Base-by-base conservation (phyloP, 2,888 invertebrate species). In the Ennomos quercinarius region DNA sequence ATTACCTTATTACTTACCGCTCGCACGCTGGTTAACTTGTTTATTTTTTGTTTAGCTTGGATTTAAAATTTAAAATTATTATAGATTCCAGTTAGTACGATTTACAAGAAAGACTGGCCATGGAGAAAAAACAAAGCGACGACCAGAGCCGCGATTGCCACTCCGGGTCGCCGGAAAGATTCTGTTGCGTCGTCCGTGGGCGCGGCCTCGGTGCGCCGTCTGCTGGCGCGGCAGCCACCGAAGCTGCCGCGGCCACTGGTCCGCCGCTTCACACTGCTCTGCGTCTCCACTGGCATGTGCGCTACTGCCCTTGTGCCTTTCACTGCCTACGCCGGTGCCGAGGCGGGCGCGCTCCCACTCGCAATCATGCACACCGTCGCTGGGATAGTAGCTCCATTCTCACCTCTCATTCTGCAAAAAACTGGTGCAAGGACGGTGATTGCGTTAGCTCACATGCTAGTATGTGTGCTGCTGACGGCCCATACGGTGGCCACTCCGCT, bases 171-270 rank as follows among this genome's bases (percentile, higher is more conserved):
- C 4, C 91, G 95, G 2, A 91, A 95, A 11, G 96, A 96, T 73
- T 96, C 96, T 0, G 93, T 95, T 53, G 94, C 95, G 34, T 96
- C 96, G 48, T 96, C 96, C 0, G 95, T 96, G 36, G 96, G 96
- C 1, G 96, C 96, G 0, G 95, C 95, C 0, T 97, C 97, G 0
- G 96, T 97, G 9, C 93, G 96, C 4, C 93, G 96, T 0, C 90
- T 97, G 10, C 94, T 97, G 52, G 95, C 95, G 0, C 71, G 89
- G 39, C 90, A 84, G 37, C 91, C 92, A 0, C 75, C 89, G 79
- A 76, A 93, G 86, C 65, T 94, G 81, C 93, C 94, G 78, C 74
- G 91, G 80, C 74, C 93, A 67, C 63, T 93, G 72, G 83, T 93
- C 80, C 73, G 78, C 84, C 83, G 87, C 67, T 88, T 95, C 77